Evolutionary conservation across 2,113 vertebrate genomes (phyloP), one percentile per base, ranked within the genome.

Genomic region (Pogonocichla stellata): DNA sequence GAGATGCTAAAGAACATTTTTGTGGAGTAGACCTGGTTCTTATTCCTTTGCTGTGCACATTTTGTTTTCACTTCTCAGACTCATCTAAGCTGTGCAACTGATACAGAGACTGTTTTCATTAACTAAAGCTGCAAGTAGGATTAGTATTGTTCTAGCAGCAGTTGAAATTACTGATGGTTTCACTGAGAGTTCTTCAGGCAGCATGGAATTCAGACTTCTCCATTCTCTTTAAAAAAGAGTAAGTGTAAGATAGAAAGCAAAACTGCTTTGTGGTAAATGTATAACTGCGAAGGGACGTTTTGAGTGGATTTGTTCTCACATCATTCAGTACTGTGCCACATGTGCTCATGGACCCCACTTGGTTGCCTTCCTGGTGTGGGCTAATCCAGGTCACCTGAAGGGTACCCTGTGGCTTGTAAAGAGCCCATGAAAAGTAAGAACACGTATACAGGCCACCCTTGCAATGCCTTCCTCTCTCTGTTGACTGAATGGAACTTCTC

Each of bases 401-500:
- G 19, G 28, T 47, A 65, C 47, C 8, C 28, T 67, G 58, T 45
- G 53, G 28, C 53, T 82, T 82, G 19, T 14, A 4, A 80, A 45
- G 22, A 53, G 28, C 22, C 10, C 1, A 4, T 31, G 64, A 65
- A 65, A 48, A 80, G 9, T 25, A 31, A 33, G 40, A 50, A 16
- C 11, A 4, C 0, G 0, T 29, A 5, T 34, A 47, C 33, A 72
- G 33, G 17, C 43, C 38, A 14, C 5, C 2, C 33, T 71, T 78
- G 36, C 28, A 45, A 2, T 67, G 25, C 20, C 33, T 57, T 70
- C 38, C 26, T 77, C 34, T 51, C 42, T 54, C 34, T 58, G 7
- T 48, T 6, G 2, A 25, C 48, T 42, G 48, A n/a, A 38, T 71
- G 9, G 82, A 90, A 67, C 18, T 28, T 43, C 6, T 56, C 23